Base-by-base conservation (phyloP, 2,113 vertebrate genomes). In the Sceloporus undulatus region DNA sequence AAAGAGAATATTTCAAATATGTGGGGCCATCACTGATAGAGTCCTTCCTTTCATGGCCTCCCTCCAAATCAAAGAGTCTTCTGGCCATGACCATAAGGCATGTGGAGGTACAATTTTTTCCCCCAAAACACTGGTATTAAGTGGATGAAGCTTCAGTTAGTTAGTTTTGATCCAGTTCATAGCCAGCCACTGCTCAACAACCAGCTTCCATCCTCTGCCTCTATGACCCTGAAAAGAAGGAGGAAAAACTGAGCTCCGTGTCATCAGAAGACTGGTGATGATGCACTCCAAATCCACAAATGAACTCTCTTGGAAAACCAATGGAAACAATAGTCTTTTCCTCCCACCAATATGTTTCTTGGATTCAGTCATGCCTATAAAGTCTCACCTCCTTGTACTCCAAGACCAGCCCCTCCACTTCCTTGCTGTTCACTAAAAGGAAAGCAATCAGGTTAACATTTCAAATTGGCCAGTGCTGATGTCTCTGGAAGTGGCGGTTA, bases 361-460 rank as follows among this genome's bases (percentile, higher is more conserved):
- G 66, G 42, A 83, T 70, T 70, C 23, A 48, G 27, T 48, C 25
- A 70, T 48, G 42, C 42, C 48, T 27, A 27, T 25, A 52, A 78
- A 48, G 25, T 29, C 27, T 4, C 25, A 4, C 76, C 11, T 29
- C 18, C 42, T 78, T 54, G 48, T 29, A 78, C 21, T 52, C 76
- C 42, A 52, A 74, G 71, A 74, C 29, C 14, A 34, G 29, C 13
- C 9, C 68, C 71, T 16, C 9, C 23, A 29, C 52, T 86, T 56
- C 82, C 91, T 40, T 52, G 87, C 82, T 90, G 87, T 92, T 89
- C 92, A 62, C 40, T 71, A 65, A 62, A 86, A 70, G 52, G 48
- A 87, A 94, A 91, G 27, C 59, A 89, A 8, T 70, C 86, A 82
- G 34, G 10, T 90, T 91, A 2, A 0, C 68, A 40, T 71, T 85